Evolutionary conservation across 1,140 invertebrate species (phyloP).

Genomic region (Amyelois transitella): DNA sequence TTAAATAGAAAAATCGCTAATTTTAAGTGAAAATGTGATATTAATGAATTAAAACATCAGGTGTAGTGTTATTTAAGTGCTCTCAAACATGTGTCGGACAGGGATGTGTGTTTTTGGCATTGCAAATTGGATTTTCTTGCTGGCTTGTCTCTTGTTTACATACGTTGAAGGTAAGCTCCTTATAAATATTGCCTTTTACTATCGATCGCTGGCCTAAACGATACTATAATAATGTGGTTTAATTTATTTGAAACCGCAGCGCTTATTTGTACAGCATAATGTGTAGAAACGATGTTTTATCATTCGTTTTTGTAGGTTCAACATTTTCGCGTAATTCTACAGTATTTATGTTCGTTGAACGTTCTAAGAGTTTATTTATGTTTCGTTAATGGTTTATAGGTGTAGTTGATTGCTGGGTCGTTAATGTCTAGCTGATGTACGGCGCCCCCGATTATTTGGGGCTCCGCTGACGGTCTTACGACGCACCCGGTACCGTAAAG

Average conservation of each 20-base stretch:
- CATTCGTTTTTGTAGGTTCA: background rate
- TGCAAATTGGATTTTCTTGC: conserved; percentile 69
- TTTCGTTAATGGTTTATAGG: conserved; percentile 33
- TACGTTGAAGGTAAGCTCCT: conserved; percentile 66
- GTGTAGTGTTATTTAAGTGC: conserved; percentile 55
- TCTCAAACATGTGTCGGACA: conserved; percentile 65
- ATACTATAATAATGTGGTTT: background rate
- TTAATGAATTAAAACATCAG: conserved; percentile 68
- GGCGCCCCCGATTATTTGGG: conserved; percentile 34
- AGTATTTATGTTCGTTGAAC: conserved; percentile 14
- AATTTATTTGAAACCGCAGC: background rate
- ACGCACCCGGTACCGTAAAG: conserved; percentile 11
- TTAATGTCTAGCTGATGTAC: conserved; percentile 29
- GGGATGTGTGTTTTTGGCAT: conserved; percentile 61
- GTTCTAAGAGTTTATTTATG: conserved; percentile 37
- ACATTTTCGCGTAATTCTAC: background rate
- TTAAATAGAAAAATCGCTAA: conserved; percentile 39
- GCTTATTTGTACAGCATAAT: background rate
- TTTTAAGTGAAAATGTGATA: conserved; percentile 70
- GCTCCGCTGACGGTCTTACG: conserved; percentile 24
- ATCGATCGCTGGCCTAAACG: conserved; percentile 41
- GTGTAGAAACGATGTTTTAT: background rate
- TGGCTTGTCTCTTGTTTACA: conserved; percentile 69
- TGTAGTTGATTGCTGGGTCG: conserved; percentile 27
- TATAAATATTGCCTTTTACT: conserved; percentile 60